Percentiles rank a stretch among this genome's conserved stretches.
Conservation (phyloP, 1,140 invertebrate species). For the Trachymyrmex septentrionalis region DNA sequence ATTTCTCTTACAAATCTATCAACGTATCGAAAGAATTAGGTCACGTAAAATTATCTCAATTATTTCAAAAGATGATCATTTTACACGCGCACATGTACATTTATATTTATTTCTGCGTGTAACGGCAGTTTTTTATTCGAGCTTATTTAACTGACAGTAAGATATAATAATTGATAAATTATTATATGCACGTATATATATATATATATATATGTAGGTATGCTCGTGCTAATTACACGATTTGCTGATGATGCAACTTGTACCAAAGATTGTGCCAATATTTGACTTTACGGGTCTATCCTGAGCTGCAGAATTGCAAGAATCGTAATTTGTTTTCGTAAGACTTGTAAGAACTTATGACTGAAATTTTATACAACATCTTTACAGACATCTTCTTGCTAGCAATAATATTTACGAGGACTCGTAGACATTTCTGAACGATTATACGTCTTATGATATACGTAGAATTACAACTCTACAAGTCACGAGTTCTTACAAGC, state of each 20-base stretch:
- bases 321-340: no score
- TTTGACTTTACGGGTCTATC: not conserved
- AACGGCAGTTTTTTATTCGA: slow-evolving; percentile 3
- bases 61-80: not conserved
- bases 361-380: no score
- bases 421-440: no score
- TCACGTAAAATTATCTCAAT: not conserved
- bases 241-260: not conserved
- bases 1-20: not conserved
- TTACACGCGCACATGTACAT: not conserved
- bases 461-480: no score
- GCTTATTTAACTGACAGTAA: not conserved
- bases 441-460: no score
- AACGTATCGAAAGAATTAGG: not conserved
- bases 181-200: not conserved
- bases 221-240: not conserved
- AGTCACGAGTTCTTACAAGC: no score
- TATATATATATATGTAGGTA: not conserved
- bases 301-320: no score
- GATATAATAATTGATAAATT: not conserved
- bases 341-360: no score
- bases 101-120: not conserved
- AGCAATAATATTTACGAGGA: no score
- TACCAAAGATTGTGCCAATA: slow-evolving; percentile 61
- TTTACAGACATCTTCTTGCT: no score